Evolutionary conservation across 2,888 invertebrate species (phyloP), one percentile per base, ranked within the genome.

Genomic region (Sminthurides aquaticus): DNA sequence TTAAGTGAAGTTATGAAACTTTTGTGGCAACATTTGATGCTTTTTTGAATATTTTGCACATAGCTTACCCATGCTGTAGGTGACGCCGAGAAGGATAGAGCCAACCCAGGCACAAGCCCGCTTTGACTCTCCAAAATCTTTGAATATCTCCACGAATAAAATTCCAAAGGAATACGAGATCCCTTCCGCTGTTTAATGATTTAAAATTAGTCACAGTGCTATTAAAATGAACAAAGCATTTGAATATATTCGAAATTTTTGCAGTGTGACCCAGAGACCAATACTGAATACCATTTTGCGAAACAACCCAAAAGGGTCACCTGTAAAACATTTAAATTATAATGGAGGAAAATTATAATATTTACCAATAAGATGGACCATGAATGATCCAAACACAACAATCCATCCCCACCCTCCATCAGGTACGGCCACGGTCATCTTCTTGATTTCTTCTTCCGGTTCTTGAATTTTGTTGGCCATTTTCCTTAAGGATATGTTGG

Each of bases 331-430:
- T n/a, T n/a, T n/a, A n/a, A n/a, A n/a, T n/a, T n/a, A n/a, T n/a
- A n/a, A n/a, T n/a, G n/a, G n/a, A n/a, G n/a, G n/a, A n/a, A n/a
- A n/a, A n/a, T n/a, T n/a, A n/a, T n/a, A n/a, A n/a, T n/a, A n/a
- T n/a, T 90, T 79, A 91, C 91, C 90, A 80, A 91, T 85, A 74
- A 92, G 86, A 81, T 98, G 97, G 76, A 98, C 91, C 88, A 96
- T 89, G 81, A 98, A 97, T 5, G 95, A 95, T 25, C 90, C 93
- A 77, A 94, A 88, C 64, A 94, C 94, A 60, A 95, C 90, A 79
- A 89, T 83, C 92, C 93, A 94, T 0, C 95, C 95, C 94, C 94
- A 95, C 8, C 94, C 95, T 1, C 64, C 64, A 24, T 67, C 67
- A 24, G 67, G 67, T n/a, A 63, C 63, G 20, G 48, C 34, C 15